Evolutionary conservation across 2,888 invertebrate species (phyloP).

Genomic region (Diaphora mendica): DNA sequence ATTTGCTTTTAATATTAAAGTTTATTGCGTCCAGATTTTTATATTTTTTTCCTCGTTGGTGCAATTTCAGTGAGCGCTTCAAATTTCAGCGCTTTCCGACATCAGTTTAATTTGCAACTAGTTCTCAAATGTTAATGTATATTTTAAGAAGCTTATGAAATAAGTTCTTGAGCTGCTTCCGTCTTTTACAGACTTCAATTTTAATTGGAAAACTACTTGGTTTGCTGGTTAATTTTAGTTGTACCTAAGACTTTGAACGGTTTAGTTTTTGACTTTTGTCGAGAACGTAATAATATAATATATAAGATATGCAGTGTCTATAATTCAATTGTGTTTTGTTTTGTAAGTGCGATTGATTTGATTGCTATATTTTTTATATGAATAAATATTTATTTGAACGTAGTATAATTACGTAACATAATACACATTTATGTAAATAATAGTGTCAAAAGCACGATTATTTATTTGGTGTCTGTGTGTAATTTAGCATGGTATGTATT

Average conservation of each 20-base stretch:
- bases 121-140: conserved; percentile 7
- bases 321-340: too few species aligned
- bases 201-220: conserved; percentile 13
- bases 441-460: too few species aligned
- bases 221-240: too few species aligned
- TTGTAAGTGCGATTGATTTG: too few species aligned
- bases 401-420: too few species aligned
- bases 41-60: conserved; percentile 1
- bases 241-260: not conserved
- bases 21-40: conserved; percentile 10
- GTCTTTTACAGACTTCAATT: not conserved
- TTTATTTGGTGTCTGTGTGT: too few species aligned
- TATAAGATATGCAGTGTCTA: too few species aligned
- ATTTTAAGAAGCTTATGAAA: conserved; percentile 12
- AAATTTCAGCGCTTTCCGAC: conserved; percentile 3
- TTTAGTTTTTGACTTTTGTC: not conserved
- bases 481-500: too few species aligned
- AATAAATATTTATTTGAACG: too few species aligned
- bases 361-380: too few species aligned
- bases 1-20: conserved; percentile 10
- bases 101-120: conserved; percentile 4
- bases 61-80: conserved; percentile 8
- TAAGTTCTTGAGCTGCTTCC: not conserved
- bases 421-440: too few species aligned
- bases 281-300: not conserved